Conservation (phyloP, 2,797 vertebrate species). For the Pipistrellus nathusii region DNA sequence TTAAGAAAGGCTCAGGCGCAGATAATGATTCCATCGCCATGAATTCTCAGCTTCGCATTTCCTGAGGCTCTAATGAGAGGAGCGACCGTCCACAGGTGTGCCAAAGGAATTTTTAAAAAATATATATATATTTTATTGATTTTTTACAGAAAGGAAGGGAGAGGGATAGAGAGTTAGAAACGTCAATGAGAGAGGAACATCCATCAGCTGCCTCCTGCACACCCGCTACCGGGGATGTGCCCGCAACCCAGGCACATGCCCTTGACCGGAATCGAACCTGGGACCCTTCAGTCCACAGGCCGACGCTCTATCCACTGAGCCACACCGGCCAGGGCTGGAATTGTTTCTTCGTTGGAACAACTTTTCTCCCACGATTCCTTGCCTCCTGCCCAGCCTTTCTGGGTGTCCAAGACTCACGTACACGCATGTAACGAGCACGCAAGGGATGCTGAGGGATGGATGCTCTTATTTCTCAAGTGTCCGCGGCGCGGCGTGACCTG, state of each 20-base stretch:
- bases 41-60: slow-evolving; percentile 29
- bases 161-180: no score
- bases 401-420: background rate
- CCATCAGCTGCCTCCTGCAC: no score
- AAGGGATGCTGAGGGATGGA: background rate
- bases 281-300: no score
- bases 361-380: background rate
- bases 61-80: background rate
- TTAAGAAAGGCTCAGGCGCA: background rate
- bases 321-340: background rate
- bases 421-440: background rate
- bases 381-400: background rate
- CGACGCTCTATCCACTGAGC: no score
- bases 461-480: background rate
- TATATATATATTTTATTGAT: no score
- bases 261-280: no score
- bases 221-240: no score
- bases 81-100: background rate
- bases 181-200: no score
- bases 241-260: no score
- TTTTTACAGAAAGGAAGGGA: no score
- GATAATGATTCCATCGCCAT: background rate
- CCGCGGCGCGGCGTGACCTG: background rate
- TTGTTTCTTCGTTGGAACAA: background rate
- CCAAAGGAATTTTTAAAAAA: background rate